Evolutionary conservation across 2,888 invertebrate genomes (phyloP).

Genomic region (Listrodromus nycthemerus): DNA sequence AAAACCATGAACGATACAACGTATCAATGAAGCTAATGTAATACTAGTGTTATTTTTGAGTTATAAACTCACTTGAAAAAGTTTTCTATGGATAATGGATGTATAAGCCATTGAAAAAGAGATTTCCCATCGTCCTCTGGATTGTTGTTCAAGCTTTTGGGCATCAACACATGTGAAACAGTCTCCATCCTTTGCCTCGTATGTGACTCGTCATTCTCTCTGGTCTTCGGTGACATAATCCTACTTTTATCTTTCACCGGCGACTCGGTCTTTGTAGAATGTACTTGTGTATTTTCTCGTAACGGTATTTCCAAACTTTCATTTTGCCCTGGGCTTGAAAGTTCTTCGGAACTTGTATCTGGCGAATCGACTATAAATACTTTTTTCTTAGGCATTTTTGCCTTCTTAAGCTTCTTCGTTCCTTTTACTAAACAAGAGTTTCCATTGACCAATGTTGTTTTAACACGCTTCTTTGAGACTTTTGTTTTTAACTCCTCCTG

Average conservation of each 20-base stretch:
- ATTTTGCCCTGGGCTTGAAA: not conserved
- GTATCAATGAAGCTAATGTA: slow-evolving; percentile 63
- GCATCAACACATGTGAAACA: not conserved
- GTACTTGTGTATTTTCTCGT: not conserved
- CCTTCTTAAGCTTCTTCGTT: slow-evolving; percentile 2
- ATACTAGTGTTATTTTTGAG: not conserved
- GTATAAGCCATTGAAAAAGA: slow-evolving; percentile 90
- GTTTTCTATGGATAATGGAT: slow-evolving; percentile 87
- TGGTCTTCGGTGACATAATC: not conserved
- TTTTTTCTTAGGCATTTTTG: slow-evolving; percentile 11
- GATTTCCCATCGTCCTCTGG: slow-evolving; percentile 86
- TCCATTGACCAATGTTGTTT: slow-evolving; percentile 16
- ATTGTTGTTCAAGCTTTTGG: slow-evolving; percentile 57
- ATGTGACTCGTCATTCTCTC: not conserved
- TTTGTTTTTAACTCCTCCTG: slow-evolving; percentile 48
- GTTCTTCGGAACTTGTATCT: not conserved
- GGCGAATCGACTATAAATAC: not conserved
- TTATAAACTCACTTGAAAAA: slow-evolving; percentile 86
- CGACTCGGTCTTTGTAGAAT: slow-evolving; percentile 3
- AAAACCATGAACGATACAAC: not conserved
- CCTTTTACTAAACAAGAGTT: not conserved
- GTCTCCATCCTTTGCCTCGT: slow-evolving; percentile 73
- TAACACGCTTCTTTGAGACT: slow-evolving; percentile 30
- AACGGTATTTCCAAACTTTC: not conserved
- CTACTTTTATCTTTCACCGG: not conserved